phyloP scores from a whole-genome alignment of 2,113 vertebrate genomes.

The Nothobranchius furzeri region DNA sequence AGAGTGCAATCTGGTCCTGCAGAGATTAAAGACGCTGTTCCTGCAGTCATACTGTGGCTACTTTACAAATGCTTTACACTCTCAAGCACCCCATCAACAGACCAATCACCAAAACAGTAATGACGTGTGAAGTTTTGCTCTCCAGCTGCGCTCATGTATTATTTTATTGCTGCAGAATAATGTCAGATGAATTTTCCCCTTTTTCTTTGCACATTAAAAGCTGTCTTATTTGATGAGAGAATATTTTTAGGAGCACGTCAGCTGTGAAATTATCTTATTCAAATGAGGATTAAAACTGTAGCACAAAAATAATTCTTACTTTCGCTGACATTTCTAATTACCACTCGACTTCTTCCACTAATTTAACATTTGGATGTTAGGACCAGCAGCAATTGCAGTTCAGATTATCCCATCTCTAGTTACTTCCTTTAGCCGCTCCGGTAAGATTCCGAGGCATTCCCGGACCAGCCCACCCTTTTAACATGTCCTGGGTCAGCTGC shows the following conservation, averaged over 20 bases:
- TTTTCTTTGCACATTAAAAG: not conserved
- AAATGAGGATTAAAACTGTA: not conserved
- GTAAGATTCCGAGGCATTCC: too few species aligned
- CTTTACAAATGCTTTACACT: slow-evolving; percentile 31
- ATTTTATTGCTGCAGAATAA: not conserved
- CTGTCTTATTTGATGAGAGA: not conserved
- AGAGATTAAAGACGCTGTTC: slow-evolving; percentile 50
- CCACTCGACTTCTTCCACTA: too few species aligned
- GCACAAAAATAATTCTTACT: not conserved
- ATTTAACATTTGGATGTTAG: too few species aligned
- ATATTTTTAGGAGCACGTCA: not conserved
- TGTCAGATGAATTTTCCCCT: not conserved
- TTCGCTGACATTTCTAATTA: too few species aligned
- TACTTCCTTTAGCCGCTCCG: too few species aligned
- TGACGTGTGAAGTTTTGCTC: slow-evolving; percentile 25
- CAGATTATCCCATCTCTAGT: too few species aligned
- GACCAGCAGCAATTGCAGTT: too few species aligned
- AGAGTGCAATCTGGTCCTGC: slow-evolving; percentile 25
- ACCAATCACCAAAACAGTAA: slow-evolving; percentile 30
- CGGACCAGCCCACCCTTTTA: too few species aligned
- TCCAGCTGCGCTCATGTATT: slow-evolving; percentile 9
- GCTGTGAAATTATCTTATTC: not conserved
- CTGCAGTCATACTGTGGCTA: slow-evolving; percentile 20
- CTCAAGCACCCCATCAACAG: slow-evolving; percentile 6
- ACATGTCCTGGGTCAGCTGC: too few species aligned